These are phyloP conservation scores for Subanguina moxae DNA, from an alignment of 1,140 invertebrate genomes.

Conservation along the genomic window DNA sequence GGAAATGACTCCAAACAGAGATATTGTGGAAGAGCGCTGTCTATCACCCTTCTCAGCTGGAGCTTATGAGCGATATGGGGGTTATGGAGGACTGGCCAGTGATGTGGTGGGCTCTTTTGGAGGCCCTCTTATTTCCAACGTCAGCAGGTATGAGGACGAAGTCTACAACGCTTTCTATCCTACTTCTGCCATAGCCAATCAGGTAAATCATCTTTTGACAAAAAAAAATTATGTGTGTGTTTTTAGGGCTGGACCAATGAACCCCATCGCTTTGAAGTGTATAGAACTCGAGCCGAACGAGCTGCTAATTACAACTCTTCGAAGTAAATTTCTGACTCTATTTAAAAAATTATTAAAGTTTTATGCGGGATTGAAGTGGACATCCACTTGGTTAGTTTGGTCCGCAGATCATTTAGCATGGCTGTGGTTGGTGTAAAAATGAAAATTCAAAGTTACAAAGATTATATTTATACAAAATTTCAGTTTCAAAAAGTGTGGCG, in stretches of 20 bases:
- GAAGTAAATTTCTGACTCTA: no score
- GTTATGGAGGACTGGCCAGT: not conserved
- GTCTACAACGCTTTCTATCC: constrained; percentile 35
- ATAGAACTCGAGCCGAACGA: constrained; percentile 54
- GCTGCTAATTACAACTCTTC: constrained; percentile 36
- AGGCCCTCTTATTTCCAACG: not conserved
- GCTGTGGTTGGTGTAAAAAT: no score
- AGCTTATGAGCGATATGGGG: constrained; percentile 23
- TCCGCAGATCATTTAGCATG: no score
- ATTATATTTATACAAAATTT: no score
- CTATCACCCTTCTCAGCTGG: constrained; percentile 1
- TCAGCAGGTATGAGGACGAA: constrained; percentile 31
- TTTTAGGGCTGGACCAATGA: constrained; percentile 42
- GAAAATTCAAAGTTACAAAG: no score
- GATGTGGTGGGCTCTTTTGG: not conserved
- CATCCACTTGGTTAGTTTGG: no score
- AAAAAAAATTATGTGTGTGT: no score
- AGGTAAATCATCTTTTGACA: no score
- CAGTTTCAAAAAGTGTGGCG: no score
- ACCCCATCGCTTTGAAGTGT: constrained; percentile 56
- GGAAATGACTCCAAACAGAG: constrained; percentile 30
- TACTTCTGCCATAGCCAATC: constrained; percentile 7
- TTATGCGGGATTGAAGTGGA: no score
- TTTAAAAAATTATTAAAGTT: no score
- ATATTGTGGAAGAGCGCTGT: not conserved